Evolutionary conservation across 1,140 invertebrate genomes (phyloP), one percentile per base, ranked within the genome.

Genomic region (Ceratina australensis): DNA sequence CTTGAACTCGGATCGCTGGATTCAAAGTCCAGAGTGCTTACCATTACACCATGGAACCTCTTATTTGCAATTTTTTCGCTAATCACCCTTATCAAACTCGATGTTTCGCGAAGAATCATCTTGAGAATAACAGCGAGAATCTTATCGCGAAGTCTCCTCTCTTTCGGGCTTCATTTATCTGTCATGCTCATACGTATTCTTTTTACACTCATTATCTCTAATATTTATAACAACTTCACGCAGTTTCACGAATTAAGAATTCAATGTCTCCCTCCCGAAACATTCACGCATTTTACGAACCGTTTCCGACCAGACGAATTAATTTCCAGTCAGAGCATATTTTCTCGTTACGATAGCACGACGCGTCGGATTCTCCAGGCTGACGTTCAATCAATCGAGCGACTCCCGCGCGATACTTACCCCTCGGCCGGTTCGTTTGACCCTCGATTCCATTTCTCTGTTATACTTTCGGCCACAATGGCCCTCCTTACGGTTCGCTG

Each of bases 1-100:
- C 89, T 93, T 91, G 91, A 93, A 93, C 92, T 93, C 91, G 92
- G 90, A 93, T 94, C 93, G 93, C 93, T 93, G 93, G 93, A 94
- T 93, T 94, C 93, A 96, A 94, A 96, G 95, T 96, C 95, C 95
- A 96, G 95, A 96, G 95, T 96, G 95, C 95, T 96, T 95, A 96
- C 95, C 95, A 95, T 96, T 96, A 96, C 95, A 96, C 95, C 95
- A 96, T 95, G 94, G 95, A 94, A 95, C 95, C 95, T 57, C 22
- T 65, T 69, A 13, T 65, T 78, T 50, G 7, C 18, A 59, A 12
- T 54, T 3, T 56, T 57, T 93, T 93, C 92, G 93, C 90, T 59
- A 12, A 28, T 64, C 49, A 72, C 47, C 69, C 10, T 57, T 18
- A 24, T 57, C 2, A n/a, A 15, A 18, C 26, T 28, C 26, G 50